Conservation (phyloP, 2,113 vertebrate species). For the Tupaia chinensis region DNA sequence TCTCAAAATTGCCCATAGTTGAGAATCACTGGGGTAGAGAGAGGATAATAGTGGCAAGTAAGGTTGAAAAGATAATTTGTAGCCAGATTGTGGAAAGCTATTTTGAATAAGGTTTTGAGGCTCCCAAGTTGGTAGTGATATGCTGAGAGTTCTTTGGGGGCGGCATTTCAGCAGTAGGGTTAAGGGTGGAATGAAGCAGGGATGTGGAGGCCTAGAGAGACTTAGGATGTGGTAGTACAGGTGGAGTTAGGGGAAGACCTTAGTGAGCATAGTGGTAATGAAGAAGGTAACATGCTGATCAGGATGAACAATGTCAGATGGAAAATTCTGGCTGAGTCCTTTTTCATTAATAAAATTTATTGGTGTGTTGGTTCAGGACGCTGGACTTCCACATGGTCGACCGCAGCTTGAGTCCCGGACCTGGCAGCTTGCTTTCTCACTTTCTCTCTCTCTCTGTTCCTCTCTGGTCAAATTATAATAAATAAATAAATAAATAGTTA, state of each 20-base stretch:
- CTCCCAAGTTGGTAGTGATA: neutral
- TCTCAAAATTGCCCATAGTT: neutral
- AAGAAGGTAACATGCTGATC: neutral
- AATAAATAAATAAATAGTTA: too few relatives aligned
- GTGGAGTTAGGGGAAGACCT: neutral
- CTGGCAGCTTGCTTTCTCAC: too few relatives aligned
- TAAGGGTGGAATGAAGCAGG: neutral
- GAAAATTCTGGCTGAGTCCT: neutral
- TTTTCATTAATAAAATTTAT: neutral
- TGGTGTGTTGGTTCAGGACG: neutral
- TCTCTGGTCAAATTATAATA: too few relatives aligned
- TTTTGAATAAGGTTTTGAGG: conserved; percentile 7
- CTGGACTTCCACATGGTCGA: too few relatives aligned
- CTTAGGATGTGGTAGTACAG: neutral
- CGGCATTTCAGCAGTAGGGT: neutral
- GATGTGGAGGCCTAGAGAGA: neutral
- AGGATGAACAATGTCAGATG: neutral
- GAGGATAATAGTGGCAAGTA: neutral
- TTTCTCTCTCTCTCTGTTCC: too few relatives aligned
- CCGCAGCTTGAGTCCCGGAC: too few relatives aligned
- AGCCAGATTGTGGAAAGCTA: neutral
- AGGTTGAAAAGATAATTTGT: neutral
- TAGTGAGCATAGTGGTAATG: neutral
- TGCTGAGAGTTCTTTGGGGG: conserved; percentile 6
- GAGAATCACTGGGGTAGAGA: neutral